Conservation (phyloP, 2,113 vertebrate genomes). For the Ochotona curzoniae region DNA sequence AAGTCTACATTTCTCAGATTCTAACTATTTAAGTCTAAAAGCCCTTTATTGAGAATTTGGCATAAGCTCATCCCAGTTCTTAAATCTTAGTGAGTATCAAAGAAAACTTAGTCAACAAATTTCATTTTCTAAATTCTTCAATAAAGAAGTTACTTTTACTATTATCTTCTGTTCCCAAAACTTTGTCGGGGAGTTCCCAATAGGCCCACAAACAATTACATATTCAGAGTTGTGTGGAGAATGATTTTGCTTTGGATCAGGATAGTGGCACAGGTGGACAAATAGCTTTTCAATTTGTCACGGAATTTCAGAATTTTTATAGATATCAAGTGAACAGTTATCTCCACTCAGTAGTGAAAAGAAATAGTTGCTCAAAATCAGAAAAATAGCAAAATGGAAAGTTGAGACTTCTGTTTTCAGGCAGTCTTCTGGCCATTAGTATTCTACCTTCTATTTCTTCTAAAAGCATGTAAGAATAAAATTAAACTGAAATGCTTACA, state of each 20-base stretch:
- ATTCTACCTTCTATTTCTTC: neutral
- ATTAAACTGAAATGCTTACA: neutral
- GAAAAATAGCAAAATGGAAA: neutral
- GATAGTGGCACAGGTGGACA: neutral
- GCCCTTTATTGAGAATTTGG: neutral
- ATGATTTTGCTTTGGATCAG: neutral
- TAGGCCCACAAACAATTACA: neutral
- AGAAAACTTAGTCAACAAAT: neutral
- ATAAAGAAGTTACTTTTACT: neutral
- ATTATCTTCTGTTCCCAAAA: neutral
- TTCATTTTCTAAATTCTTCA: neutral
- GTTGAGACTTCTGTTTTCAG: neutral
- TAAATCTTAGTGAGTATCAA: neutral
- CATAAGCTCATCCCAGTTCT: neutral
- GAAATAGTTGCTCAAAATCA: slow-evolving; percentile 8
- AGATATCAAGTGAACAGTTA: neutral
- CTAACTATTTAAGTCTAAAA: slow-evolving; percentile 2
- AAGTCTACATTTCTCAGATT: neutral
- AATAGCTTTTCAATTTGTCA: neutral
- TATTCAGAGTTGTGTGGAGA: neutral
- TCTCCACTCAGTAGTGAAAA: neutral
- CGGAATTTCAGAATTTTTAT: neutral
- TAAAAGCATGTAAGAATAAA: neutral
- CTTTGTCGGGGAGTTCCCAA: neutral
- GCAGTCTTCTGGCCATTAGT: neutral